A percentile compares a stretch with the other conserved stretches of the same genome.
These are phyloP conservation scores for Marronus borbonicus DNA, from an alignment of 2,888 invertebrate species.

Conservation along the genomic window DNA sequence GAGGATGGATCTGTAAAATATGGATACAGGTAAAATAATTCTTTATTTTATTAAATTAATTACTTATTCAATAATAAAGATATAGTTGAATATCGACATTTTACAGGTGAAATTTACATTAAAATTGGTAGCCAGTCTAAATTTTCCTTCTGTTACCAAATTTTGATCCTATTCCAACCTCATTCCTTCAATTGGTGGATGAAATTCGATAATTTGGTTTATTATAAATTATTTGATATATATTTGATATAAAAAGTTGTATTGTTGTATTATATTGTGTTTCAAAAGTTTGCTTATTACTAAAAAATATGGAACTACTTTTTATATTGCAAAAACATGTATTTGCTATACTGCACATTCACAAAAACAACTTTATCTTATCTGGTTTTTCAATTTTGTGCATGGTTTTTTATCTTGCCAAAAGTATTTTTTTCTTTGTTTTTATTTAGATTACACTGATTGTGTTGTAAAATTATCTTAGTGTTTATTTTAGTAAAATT, in stretches of 20 bases:
- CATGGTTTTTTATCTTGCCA: conserved; percentile 17
- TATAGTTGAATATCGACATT: conserved; percentile 6
- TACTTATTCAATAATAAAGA: conserved; percentile 19
- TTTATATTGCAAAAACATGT: not conserved
- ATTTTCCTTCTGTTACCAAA: conserved; percentile 56
- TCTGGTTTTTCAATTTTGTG: conserved; percentile 27
- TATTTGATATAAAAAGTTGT: conserved; percentile 9
- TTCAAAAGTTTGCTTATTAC: conserved; percentile 32
- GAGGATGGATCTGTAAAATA: conserved; percentile 75
- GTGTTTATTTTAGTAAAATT: too few relatives aligned
- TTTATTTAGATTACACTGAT: not conserved
- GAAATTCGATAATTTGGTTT: conserved; percentile 36
- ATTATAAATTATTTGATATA: conserved; percentile 40
- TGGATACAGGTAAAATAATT: conserved; percentile 82
- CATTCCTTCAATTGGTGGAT: conserved; percentile 57
- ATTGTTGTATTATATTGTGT: conserved; percentile 23
- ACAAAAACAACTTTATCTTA: conserved; percentile 30
- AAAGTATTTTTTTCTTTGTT: not conserved
- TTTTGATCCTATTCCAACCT: conserved; percentile 28
- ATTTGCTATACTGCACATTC: not conserved
- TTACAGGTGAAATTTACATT: conserved; percentile 38
- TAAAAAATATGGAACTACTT: not conserved
- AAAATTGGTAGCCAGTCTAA: conserved; percentile 62
- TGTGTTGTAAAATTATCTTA: not conserved
- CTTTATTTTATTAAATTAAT: not conserved